Base-by-base conservation (phyloP, 2,113 vertebrate genomes). In the Leptodactylus fuscus region DNA sequence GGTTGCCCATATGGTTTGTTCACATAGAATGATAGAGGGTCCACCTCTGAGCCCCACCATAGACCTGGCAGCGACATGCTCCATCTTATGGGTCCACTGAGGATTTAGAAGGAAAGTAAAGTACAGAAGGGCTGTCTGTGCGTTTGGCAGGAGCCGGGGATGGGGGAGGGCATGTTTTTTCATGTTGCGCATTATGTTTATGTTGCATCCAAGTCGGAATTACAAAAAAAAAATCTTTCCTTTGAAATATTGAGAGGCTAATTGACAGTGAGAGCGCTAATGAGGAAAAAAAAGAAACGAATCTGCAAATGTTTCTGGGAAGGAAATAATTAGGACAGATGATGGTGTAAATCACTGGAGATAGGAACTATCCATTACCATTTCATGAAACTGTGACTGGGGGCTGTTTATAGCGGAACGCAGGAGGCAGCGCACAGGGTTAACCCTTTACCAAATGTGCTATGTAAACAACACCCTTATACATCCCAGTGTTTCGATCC, bases 291-390 rank as follows among this genome's bases (percentile, higher is more conserved):
- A 86, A 86, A 85, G 78, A 81, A 86, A 86, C 62, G 77, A 86
- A 86, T 86, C 77, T 81, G 84, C 84, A 86, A 81, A 80, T 60
- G 84, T 86, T 81, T 86, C 77, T 86, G 84, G 84, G 84, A 86
- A 86, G 77, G 77, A 80, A 86, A 86, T 86, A 86, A 86, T 86
- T 86, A 86, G 84, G 84, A 86, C 84, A 86, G 84, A 86, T 86
- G 84, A 86, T 86, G 49, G 84, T 81, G 84, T 86, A 86, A 86
- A 86, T 86, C 76, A 86, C 84, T 71, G 38, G 84, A 86, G 84
- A 86, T 81, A 60, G 84, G 77, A 81, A 86, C 84, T 86, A 86
- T 86, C 84, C 76, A 86, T 86, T 86, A 86, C 51, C 84, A 81
- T 86, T 86, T 81, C 60, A 73, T 71, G 51, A 86, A 86, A 86